Evolutionary conservation across 2,888 invertebrate species (phyloP).

Genomic region (Oxyteleia sp.): DNA sequence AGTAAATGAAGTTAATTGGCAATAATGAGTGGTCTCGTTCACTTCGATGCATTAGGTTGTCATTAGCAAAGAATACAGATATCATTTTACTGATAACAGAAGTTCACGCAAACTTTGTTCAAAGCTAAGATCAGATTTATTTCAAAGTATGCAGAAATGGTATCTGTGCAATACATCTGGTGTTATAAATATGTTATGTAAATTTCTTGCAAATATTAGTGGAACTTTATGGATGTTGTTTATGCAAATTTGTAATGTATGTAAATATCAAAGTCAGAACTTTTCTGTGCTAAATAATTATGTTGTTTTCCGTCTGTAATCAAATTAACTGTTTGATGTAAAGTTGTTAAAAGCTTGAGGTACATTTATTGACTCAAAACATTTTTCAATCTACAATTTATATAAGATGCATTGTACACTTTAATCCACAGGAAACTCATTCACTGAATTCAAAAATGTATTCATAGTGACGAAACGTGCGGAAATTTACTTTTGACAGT

Average conservation of each 20-base stretch:
- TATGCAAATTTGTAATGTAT: no score
- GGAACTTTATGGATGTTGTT: no score
- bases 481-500: not conserved
- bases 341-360: no score
- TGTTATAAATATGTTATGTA: no score
- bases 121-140: not conserved
- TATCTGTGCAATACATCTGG: not conserved
- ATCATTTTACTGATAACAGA: not conserved
- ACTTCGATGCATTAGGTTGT: not conserved
- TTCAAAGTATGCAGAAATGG: not conserved
- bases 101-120: slow-evolving; percentile 2
- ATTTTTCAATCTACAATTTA: not conserved
- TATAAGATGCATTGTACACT: not conserved
- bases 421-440: not conserved
- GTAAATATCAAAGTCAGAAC: no score
- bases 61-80: slow-evolving; percentile 1
- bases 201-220: no score
- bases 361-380: no score
- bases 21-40: slow-evolving; percentile 1
- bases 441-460: not conserved
- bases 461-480: not conserved
- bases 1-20: not conserved
- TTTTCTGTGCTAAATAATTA: no score
- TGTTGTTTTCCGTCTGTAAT: no score
- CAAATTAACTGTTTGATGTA: no score